These are phyloP conservation scores for Ifrita kowaldi DNA, from an alignment of 2,113 vertebrate species.

Conservation along the genomic window DNA sequence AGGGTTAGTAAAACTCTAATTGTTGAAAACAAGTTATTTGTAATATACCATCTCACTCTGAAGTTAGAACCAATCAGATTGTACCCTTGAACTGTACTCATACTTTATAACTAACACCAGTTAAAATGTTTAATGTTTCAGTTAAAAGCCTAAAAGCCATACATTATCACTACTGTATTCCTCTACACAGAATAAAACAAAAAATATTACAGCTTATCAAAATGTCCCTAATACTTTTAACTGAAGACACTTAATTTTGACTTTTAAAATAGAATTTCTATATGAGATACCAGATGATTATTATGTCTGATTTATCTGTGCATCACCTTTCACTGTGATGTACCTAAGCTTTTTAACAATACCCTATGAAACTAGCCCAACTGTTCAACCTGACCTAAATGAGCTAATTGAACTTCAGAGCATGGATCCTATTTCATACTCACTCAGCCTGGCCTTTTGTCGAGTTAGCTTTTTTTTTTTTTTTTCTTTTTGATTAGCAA, in stretches of 20 bases:
- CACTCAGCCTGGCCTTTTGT: not conserved
- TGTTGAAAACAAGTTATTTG: not conserved
- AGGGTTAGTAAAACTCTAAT: not conserved
- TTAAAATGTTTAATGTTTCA: not conserved
- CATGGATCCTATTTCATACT: not conserved
- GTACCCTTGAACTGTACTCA: not conserved
- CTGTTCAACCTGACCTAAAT: not conserved
- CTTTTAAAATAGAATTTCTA: not conserved
- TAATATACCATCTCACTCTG: not conserved
- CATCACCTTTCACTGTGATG: not conserved
- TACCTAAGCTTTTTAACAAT: not conserved
- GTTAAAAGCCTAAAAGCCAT: not conserved
- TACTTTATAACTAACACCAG: not conserved
- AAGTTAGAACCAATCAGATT: not conserved
- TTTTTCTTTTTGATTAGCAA: not conserved
- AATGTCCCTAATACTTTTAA: not conserved
- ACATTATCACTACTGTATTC: not conserved
- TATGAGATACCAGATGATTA: not conserved
- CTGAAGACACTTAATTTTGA: not conserved
- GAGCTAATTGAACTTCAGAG: not conserved
- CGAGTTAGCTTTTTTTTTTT: not conserved
- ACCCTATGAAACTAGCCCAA: not conserved
- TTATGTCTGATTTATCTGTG: not conserved
- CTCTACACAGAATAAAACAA: not conserved
- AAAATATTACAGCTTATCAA: not conserved